phyloP scores from a whole-genome alignment of 2,113 vertebrate species.

The Phoxinus phoxinus region DNA sequence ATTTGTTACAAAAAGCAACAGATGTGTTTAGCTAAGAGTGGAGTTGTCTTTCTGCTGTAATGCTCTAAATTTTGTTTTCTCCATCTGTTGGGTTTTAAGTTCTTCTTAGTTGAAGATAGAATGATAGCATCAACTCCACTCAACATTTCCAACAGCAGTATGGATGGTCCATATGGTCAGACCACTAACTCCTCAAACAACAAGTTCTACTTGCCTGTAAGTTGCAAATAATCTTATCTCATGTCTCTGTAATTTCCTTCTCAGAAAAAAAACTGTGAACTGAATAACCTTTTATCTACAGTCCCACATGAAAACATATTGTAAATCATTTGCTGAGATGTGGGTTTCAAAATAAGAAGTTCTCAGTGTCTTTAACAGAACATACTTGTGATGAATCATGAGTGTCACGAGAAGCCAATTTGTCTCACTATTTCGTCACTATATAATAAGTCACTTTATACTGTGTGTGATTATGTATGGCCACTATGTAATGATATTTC shows the following conservation, averaged over 20 bases:
- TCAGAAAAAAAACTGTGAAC: background rate
- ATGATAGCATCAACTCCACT: constrained; percentile 62
- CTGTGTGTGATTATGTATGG: background rate
- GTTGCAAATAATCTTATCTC: constrained; percentile 59
- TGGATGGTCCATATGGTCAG: constrained; percentile 67
- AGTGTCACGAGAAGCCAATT: constrained; percentile 1
- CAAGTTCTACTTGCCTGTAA: constrained; percentile 93
- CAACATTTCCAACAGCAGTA: constrained; percentile 84
- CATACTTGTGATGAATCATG: background rate
- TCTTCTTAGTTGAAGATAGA: constrained; percentile 85
- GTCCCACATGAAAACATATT: background rate
- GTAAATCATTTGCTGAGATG: background rate
- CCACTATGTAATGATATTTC: background rate
- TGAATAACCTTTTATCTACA: background rate
- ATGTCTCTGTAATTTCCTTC: background rate
- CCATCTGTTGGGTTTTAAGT: constrained; percentile 73
- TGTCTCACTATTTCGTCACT: background rate
- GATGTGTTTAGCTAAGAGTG: background rate
- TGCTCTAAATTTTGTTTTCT: constrained; percentile 2
- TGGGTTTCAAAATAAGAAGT: background rate
- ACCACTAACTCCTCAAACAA: constrained; percentile 73
- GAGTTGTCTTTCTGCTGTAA: constrained; percentile 16
- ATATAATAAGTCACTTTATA: constrained; percentile 22
- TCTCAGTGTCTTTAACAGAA: background rate
- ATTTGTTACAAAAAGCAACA: background rate